Conservation (phyloP, 1,140 invertebrate genomes). For the Copidosoma floridanum region DNA sequence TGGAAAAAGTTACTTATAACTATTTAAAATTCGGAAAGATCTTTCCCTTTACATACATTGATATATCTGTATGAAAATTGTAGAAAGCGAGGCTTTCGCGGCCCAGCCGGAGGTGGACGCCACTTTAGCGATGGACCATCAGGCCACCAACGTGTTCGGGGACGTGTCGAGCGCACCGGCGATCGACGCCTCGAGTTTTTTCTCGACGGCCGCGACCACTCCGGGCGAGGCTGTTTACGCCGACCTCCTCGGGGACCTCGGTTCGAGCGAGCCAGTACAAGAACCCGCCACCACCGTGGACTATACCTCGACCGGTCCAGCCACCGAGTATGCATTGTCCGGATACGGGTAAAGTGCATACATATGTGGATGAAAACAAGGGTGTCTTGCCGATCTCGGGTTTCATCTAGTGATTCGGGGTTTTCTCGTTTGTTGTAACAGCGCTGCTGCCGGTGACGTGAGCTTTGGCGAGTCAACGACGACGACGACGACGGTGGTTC, state of each 20-base stretch:
- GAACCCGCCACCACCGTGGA: slow-evolving; percentile 12
- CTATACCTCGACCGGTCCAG: slow-evolving; percentile 35
- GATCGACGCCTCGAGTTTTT: not conserved
- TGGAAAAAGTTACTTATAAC: too few relatives aligned
- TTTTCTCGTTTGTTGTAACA: too few relatives aligned
- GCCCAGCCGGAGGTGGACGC: not conserved
- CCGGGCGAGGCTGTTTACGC: slow-evolving; percentile 20
- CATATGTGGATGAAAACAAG: too few relatives aligned
- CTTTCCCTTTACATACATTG: too few relatives aligned
- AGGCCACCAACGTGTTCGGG: not conserved
- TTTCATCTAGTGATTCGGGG: too few relatives aligned
- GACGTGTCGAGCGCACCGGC: not conserved
- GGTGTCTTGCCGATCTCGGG: too few relatives aligned
- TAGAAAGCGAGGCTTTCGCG: too few relatives aligned
- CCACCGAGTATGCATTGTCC: slow-evolving; percentile 38
- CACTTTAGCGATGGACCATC: too few relatives aligned
- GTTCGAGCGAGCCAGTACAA: slow-evolving; percentile 5
- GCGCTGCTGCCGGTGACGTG: too few relatives aligned
- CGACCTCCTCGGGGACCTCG: slow-evolving; percentile 44
- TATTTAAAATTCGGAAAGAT: too few relatives aligned
- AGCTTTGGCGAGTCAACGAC: too few relatives aligned
- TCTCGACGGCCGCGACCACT: slow-evolving; percentile 8
- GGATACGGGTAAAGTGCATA: slow-evolving; percentile 5
- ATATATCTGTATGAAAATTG: too few relatives aligned
- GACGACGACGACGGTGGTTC: not conserved